phyloP scores from a whole-genome alignment of 2,113 vertebrate species.

The Cygnus atratus region DNA sequence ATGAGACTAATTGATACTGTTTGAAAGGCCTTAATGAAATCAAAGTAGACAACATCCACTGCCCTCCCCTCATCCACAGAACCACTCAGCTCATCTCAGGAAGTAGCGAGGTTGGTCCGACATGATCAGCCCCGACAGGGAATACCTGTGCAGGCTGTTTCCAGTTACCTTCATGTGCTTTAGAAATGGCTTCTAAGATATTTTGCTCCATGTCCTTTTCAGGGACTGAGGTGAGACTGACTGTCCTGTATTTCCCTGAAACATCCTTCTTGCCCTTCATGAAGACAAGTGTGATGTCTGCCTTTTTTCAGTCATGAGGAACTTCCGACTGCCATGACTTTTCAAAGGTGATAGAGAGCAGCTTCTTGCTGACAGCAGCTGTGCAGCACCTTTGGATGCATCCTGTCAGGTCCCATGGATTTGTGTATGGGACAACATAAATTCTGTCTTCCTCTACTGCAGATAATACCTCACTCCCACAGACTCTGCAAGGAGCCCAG shows the following conservation, averaged over 20 bases:
- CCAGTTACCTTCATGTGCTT: background rate
- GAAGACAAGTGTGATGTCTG: background rate
- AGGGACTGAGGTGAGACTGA: background rate
- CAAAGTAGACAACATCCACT: background rate
- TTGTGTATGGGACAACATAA: background rate
- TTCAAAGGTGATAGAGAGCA: background rate
- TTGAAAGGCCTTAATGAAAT: background rate
- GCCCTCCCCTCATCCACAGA: background rate
- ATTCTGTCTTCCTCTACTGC: background rate
- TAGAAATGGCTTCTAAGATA: background rate
- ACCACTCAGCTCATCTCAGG: background rate
- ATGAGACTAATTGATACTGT: background rate
- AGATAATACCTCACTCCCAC: background rate
- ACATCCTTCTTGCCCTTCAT: background rate
- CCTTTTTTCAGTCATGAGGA: background rate
- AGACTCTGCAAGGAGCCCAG: background rate
- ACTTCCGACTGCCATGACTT: background rate
- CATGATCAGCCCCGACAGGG: background rate
- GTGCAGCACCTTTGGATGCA: background rate
- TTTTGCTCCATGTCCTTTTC: background rate
- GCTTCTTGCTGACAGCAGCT: background rate
- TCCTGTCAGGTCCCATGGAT: background rate
- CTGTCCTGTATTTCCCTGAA: background rate
- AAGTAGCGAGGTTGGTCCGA: background rate
- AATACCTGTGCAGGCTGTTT: background rate